Base-by-base conservation (phyloP, 2,113 vertebrate species). In the Macquaria australasica region DNA sequence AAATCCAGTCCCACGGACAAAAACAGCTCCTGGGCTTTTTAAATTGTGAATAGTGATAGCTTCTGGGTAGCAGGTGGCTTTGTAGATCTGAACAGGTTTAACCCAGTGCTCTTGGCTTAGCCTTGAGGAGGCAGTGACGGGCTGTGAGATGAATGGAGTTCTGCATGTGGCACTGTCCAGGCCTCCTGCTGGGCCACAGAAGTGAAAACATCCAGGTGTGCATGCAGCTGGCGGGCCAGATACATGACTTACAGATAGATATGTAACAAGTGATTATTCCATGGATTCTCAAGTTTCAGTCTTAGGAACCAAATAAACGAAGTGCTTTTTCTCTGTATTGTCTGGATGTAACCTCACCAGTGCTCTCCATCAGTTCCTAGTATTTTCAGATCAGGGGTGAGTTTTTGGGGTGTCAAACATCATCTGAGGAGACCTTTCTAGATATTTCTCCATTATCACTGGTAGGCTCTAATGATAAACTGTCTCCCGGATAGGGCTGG, bases 31-130 rank as follows among this genome's bases (percentile, higher is more conserved):
- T 28, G 75, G 80, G 68, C 62, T 70, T 76, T 20, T 34, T 68
- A 31, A 37, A 62, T 15, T 39, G 64, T 70, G 77, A 82, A 62
- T 50, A 39, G 71, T 6, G 71, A 74, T 23, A 37, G 84, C 73
- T 76, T 79, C 39, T 64, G 76, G 87, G 69, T 56, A 82, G 69
- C 87, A 87, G 87, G 81, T 86, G 84, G 41, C 59, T 87, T 56
- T 77, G 75, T 50, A 60, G 78, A 86, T 86, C 60, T 72, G 50
- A 86, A 77, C 80, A 62, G 73, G 77, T 84, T 80, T 81, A 84
- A 87, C 41, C 51, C 37, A 77, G 59, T 28, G 55, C 82, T 85
- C 23, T n/a, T 41, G 71, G 85, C 64, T 72, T 64, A 18, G 81
- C 81, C 62, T 50, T 68, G 70, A 87, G 88, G 81, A 81, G 62